Conservation (phyloP, 2,113 vertebrate species). For the Oncorhynchus gorbuscha region DNA sequence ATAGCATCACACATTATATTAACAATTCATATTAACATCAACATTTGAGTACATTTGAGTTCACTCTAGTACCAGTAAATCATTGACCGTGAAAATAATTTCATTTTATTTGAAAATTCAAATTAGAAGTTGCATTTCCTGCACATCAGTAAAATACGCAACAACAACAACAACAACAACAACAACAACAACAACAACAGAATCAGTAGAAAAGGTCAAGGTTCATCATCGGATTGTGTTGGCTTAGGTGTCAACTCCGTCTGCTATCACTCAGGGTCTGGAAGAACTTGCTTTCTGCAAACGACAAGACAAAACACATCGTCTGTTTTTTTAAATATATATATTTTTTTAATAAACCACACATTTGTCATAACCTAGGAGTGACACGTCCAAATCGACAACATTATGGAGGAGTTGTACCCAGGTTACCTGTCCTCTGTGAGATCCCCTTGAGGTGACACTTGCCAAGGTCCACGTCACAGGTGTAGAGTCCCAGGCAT, state of each 20-base stretch:
- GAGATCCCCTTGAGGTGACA: constrained; percentile 68
- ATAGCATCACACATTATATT: neutral
- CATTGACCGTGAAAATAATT: neutral
- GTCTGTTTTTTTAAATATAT: neutral
- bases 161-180: too few relatives aligned
- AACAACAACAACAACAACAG: neutral
- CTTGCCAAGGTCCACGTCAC: constrained; percentile 49
- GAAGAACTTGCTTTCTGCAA: constrained; percentile 30
- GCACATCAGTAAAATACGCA: too few relatives aligned
- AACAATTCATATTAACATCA: neutral
- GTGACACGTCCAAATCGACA: neutral
- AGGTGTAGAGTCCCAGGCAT: constrained; percentile 75
- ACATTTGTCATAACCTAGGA: too few relatives aligned
- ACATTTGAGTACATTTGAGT: neutral
- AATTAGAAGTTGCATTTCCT: neutral
- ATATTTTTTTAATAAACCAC: neutral
- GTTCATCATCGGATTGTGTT: neutral
- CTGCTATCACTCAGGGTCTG: constrained; percentile 19
- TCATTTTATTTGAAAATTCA: neutral
- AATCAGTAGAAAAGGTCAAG: neutral
- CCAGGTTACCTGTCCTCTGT: constrained; percentile 58
- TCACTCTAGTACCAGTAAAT: neutral
- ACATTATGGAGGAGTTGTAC: neutral
- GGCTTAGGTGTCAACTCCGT: neutral
- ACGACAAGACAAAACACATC: neutral